These are phyloP conservation scores for Sarcoramphus papa DNA, from an alignment of 2,797 vertebrate genomes.

Conservation along the genomic window DNA sequence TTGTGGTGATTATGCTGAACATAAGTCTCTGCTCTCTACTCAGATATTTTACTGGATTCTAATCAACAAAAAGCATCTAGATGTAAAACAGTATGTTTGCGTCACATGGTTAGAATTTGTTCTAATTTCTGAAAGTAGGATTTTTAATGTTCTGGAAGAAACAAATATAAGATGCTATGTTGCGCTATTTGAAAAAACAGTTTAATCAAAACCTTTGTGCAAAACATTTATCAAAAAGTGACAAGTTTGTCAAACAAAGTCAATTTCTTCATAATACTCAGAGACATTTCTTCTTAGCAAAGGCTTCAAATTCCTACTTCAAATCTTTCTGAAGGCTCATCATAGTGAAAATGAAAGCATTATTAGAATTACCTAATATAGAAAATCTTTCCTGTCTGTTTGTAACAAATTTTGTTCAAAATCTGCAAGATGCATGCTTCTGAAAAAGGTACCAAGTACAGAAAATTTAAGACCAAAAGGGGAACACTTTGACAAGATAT, in stretches of 20 bases:
- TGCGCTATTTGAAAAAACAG: background rate
- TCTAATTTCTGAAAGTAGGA: background rate
- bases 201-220: background rate
- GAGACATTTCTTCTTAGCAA: background rate
- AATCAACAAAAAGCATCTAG: background rate
- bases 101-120: background rate
- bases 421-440: background rate
- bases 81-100: background rate
- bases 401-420: background rate
- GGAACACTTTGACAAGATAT: background rate
- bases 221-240: background rate
- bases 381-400: background rate
- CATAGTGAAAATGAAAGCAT: background rate
- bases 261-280: background rate
- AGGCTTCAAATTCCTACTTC: background rate
- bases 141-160: background rate
- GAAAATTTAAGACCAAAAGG: background rate
- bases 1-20: background rate
- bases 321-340: background rate
- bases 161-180: background rate
- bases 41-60: background rate
- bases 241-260: background rate
- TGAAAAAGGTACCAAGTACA: background rate
- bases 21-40: background rate
- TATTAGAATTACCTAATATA: background rate